These are phyloP conservation scores for Heliocidaris erythrogramma DNA, from an alignment of 35 echinoderm and acorn worm species.

Conservation along the genomic window DNA sequence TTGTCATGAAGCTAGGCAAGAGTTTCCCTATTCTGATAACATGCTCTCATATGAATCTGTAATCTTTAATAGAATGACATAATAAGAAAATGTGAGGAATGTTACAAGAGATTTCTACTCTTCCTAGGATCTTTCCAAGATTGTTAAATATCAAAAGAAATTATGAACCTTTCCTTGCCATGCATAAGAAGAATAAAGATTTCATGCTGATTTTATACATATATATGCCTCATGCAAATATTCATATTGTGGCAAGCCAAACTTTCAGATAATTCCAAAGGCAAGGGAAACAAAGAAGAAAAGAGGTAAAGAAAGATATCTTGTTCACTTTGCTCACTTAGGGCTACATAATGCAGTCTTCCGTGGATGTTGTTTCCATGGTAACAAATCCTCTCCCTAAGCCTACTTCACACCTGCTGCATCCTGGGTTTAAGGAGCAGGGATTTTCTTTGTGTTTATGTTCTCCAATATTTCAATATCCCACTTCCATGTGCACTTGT, in stretches of 20 bases:
- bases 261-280: background rate
- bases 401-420: background rate
- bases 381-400: background rate
- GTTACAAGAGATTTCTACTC: background rate
- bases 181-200: background rate
- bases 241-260: background rate
- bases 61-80: background rate
- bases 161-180: background rate
- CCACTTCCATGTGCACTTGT: background rate
- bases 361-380: background rate
- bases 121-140: background rate
- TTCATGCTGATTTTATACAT: background rate
- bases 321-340: background rate
- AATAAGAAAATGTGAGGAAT: background rate
- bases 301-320: background rate
- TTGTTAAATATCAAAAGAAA: background rate
- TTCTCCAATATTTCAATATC: background rate
- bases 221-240: background rate
- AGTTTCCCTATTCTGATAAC: too few relatives aligned
- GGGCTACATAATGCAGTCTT: background rate
- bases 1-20: background rate
- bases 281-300: background rate
- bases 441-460: background rate
- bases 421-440: background rate
- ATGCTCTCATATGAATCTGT: background rate